A percentile compares a stretch with the other conserved stretches of the same genome.
phyloP scores from a whole-genome alignment of 2,888 invertebrate species.

The Epinotia brunnichana region DNA sequence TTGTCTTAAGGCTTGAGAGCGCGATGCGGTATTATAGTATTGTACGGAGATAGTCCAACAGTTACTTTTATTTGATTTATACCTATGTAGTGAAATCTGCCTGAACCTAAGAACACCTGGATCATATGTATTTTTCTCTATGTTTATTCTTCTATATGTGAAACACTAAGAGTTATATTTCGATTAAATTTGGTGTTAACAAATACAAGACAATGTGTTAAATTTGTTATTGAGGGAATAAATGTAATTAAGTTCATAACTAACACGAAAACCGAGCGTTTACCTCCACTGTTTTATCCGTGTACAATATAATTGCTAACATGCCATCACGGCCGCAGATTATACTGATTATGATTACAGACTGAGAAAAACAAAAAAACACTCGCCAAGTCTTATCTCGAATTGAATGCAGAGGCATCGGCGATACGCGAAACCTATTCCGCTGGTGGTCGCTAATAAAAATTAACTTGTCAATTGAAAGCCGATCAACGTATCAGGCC shows the following conservation, averaged over 20 bases:
- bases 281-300: conserved; percentile 27
- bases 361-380: conserved; percentile 34
- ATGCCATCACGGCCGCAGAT: conserved; percentile 41
- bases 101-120: background rate
- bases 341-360: conserved; percentile 43
- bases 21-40: background rate
- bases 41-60: background rate
- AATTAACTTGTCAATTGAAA: conserved; percentile 47
- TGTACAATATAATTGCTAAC: conserved; percentile 40
- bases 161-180: background rate
- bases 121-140: background rate
- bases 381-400: conserved; percentile 40
- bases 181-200: background rate
- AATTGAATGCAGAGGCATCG: conserved; percentile 43
- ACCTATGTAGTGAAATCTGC: background rate
- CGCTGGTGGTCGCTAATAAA: conserved; percentile 40
- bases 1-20: conserved; percentile 54
- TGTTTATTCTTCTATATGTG: background rate
- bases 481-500: conserved; percentile 60
- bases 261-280: conserved; percentile 27
- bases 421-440: conserved; percentile 34
- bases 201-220: conserved; percentile 10
- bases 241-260: conserved; percentile 18
- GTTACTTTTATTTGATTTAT: too few relatives aligned
- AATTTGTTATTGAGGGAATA: conserved; percentile 18